These are phyloP conservation scores for Strix occidentalis DNA, from an alignment of 2,797 vertebrate species.

Conservation along the genomic window DNA sequence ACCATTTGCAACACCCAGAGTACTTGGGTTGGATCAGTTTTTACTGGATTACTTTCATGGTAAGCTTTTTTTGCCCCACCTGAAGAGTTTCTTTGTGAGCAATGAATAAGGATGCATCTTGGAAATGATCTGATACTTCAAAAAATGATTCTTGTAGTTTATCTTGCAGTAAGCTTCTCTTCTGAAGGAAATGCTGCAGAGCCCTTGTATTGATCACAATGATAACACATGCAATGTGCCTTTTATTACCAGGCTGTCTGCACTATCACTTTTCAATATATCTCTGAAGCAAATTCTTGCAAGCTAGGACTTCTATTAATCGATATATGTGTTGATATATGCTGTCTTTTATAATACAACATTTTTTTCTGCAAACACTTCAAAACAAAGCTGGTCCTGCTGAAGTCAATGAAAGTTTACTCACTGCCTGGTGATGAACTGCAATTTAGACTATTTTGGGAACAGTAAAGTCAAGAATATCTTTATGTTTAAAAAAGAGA, in stretches of 20 bases:
- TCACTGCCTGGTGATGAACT: not conserved
- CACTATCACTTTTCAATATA: not conserved
- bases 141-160: conserved; percentile 39
- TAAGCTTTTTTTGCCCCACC: conserved; percentile 54
- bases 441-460: not conserved
- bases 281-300: not conserved
- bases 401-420: not conserved
- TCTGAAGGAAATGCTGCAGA: conserved; percentile 32
- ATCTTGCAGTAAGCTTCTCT: conserved; percentile 21
- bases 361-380: not conserved
- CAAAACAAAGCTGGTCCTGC: not conserved
- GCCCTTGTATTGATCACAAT: not conserved
- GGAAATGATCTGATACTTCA: conserved; percentile 46
- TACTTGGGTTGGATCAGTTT: conserved; percentile 3
- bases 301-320: not conserved
- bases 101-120: conserved; percentile 39
- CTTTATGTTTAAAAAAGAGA: not conserved
- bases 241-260: not conserved
- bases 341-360: not conserved
- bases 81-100: conserved; percentile 62
- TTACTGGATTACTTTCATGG: conserved; percentile 15
- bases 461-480: not conserved
- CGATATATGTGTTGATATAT: not conserved
- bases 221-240: not conserved
- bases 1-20: conserved; percentile 10